Percentiles rank a stretch among this genome's conserved stretches.
These are phyloP conservation scores for Zophobas atratus DNA, from an alignment of 1,140 invertebrate species.

Conservation along the genomic window DNA sequence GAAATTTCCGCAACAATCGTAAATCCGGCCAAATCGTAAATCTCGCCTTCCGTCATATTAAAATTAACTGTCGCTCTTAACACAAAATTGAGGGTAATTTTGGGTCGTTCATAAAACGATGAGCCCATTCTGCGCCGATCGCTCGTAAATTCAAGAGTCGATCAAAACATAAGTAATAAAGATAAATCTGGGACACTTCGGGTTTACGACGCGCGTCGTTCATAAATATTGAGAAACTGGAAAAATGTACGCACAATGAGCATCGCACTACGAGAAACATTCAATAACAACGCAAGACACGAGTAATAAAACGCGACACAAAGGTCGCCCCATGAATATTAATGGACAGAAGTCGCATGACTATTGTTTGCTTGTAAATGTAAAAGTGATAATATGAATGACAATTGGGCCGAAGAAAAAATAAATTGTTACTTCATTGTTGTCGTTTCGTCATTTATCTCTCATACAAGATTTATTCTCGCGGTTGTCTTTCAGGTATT, in stretches of 20 bases:
- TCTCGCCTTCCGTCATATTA: no score
- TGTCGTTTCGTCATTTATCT: neutral
- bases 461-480: neutral
- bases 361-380: conserved; percentile 29
- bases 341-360: conserved; percentile 31
- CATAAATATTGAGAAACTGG: neutral
- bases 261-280: neutral
- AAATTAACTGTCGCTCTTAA: no score
- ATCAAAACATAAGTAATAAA: no score
- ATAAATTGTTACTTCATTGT: conserved; percentile 5
- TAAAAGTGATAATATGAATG: conserved; percentile 31
- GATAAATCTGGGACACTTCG: no score
- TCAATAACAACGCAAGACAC: conserved; percentile 7
- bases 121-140: no score
- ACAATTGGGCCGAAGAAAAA: conserved; percentile 16
- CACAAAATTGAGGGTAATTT: no score
- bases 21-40: no score
- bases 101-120: no score
- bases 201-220: no score
- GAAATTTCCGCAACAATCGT: no score
- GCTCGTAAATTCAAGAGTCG: no score
- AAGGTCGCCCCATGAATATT: conserved; percentile 27
- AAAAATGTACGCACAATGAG: neutral
- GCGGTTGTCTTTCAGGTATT: no score
- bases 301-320: conserved; percentile 24